Evolutionary conservation across 2,113 vertebrate genomes (phyloP), one percentile per base, ranked within the genome.

Genomic region (Macroglossus sobrinus): DNA sequence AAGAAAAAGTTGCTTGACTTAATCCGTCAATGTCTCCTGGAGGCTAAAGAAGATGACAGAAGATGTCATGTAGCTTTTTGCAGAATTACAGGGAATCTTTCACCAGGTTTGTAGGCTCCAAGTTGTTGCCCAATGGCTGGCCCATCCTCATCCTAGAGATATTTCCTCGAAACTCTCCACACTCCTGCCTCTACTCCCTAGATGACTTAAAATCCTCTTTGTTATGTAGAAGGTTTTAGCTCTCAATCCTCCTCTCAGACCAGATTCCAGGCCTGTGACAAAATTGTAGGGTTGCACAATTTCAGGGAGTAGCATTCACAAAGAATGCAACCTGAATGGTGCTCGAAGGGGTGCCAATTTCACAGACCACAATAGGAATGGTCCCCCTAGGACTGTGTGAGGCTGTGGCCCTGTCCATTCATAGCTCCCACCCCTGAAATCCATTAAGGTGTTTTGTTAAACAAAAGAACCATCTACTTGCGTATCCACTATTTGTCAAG

Each of bases 131-230:
- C 87, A 79, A 43, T 80, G 80, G 59, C 47, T 63, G 33, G 72
- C n/a, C 61, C 30, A 78, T 81, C 82, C 63, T 84, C 75, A 61
- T 71, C 43, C 38, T 72, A 88, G 53, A 91, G 28, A 72, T 69
- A 66, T 74, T 86, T 88, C 19, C 55, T 63, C 53, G 76, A 93
- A 94, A 45, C 45, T 1, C 43, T 92, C 93, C 28, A 81, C 15
- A 59, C 66, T 55, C 40, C 69, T 43, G 53, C 35, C 66, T 76
- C 90, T 33, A 84, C 8, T 13, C 28, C 24, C 33, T 61, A 93
- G 13, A 50, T 21, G 28, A 93, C 82, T 96, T 97, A 85, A 97
- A 95, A 97, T 95, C 93, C 81, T 94, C 84, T 97, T 97, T 96
- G 93, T 95, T 89, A 94, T 96, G 94, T 89, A 91, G 84, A 96